Conservation (phyloP, 2,888 invertebrate genomes). For the Brachynemurus nebulosus region DNA sequence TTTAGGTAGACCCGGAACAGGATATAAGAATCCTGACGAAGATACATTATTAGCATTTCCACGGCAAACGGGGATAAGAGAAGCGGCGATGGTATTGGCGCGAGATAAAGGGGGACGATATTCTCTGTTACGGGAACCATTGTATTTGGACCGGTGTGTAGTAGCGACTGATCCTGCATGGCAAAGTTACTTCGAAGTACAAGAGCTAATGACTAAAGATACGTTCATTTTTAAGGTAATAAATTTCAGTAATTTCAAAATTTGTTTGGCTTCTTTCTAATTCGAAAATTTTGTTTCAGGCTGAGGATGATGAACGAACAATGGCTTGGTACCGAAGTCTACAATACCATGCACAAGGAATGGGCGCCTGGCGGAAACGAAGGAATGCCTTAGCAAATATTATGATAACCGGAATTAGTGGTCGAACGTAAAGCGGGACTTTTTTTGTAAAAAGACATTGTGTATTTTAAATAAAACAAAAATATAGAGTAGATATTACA, state of each 20-base stretch:
- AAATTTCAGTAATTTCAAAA: background rate
- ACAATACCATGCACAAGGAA: conserved; percentile 81
- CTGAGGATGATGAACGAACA: conserved; percentile 75
- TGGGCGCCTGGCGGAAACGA: conserved; percentile 84
- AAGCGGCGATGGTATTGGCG: conserved; percentile 75
- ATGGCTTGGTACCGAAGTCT: conserved; percentile 81
- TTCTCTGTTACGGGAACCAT: conserved; percentile 74
- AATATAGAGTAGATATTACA: too few species aligned
- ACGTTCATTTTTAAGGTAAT: conserved; percentile 86
- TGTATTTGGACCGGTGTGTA: conserved; percentile 82
- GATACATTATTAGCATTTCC: conserved; percentile 50
- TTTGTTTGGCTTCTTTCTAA: background rate
- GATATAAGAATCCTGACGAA: conserved; percentile 32
- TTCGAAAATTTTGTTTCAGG: conserved; percentile 39
- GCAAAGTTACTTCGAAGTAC: conserved; percentile 90
- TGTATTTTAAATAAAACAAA: too few species aligned
- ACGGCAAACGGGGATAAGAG: conserved; percentile 61
- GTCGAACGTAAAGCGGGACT: conserved; percentile 28
- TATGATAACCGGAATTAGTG: conserved; percentile 78
- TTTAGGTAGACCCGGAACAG: conserved; percentile 8
- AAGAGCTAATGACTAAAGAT: conserved; percentile 84
- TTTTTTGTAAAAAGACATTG: too few species aligned
- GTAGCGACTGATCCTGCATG: conserved; percentile 81
- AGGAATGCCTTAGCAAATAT: conserved; percentile 92
- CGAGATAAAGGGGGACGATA: conserved; percentile 84